Base-by-base conservation (phyloP, 2,113 vertebrate species). In the Manacus vitellinus region DNA sequence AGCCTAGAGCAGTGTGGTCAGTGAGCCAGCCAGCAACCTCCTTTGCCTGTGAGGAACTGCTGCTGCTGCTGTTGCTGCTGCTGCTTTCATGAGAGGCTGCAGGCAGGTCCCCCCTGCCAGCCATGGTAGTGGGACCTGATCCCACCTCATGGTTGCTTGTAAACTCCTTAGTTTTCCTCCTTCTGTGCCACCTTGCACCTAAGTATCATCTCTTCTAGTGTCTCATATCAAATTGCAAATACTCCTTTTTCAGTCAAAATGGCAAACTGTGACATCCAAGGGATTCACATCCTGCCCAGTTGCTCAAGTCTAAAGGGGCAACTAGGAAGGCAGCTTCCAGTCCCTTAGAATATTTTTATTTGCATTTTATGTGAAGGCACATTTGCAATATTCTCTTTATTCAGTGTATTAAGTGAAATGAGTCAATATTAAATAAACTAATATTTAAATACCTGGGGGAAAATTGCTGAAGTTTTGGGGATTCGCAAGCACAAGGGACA, bases 61-160 rank as follows among this genome's bases (percentile, higher is more conserved):
- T 77, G 35, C 56, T 59, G 41, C 46, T 49, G 12, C 49, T 39
- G 37, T 10, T 80, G 72, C 68, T 72, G 37, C 61, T 55, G 35
- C 33, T 44, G 12, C 52, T 78, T 70, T 55, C 31, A 2, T 9
- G 20, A 3, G 35, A 66, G 37, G n/a, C 3, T 83, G 37, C 1
- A 1, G 13, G 9, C 22, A 28, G 55, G 22, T 41, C 10, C 8
- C 20, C 9, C 16, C 43, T 39, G 10, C 12, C 33, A 77, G 63
- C 24, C 12, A 9, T 2, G 1, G 6, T 9, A 17, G 2, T 21
- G 28, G 46, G 41, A 14, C 11, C 31, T 56, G 22, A 17, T 81
- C 61, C 23, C 1, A 3, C 33, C 4, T 0, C 46, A 8, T 0
- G 0, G 6, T n/a, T 83, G 25, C 68, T 44, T 41, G 24, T 24